Conservation (phyloP, 2,888 invertebrate genomes). For the Catocala sponsa region DNA sequence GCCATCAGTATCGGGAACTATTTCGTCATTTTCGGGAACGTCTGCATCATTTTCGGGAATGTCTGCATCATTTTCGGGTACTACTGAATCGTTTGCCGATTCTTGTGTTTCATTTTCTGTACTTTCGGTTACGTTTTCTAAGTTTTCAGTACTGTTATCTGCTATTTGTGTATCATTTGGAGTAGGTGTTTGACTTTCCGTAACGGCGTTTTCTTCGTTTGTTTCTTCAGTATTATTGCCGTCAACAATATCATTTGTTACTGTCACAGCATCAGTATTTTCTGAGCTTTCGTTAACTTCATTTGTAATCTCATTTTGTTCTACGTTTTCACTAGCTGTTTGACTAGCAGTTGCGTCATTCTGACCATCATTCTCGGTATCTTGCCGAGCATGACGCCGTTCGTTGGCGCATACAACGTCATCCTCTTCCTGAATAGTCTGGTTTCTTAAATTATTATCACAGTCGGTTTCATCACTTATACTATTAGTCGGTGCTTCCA, state of each 20-base stretch:
- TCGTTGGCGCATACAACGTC: constrained; percentile 84
- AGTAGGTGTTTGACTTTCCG: constrained; percentile 8
- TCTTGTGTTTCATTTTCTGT: constrained; percentile 17
- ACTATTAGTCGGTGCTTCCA: constrained; percentile 63
- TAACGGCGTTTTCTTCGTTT: constrained; percentile 20
- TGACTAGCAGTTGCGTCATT: constrained; percentile 71
- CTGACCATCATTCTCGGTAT: constrained; percentile 58
- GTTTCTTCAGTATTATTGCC: constrained; percentile 12
- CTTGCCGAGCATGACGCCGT: constrained; percentile 30
- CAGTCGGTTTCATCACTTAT: constrained; percentile 82
- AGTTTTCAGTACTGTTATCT: constrained; percentile 29
- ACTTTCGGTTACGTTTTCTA: constrained; percentile 5
- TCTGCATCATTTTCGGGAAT: constrained; percentile 5
- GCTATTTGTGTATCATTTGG: constrained; percentile 19
- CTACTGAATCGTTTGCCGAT: constrained; percentile 37
- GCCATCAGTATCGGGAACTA: constrained; percentile 40
- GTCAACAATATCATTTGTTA: constrained; percentile 6
- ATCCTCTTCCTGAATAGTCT: constrained; percentile 74
- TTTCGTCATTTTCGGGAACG: constrained; percentile 4
- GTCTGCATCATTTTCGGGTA: constrained; percentile 4
- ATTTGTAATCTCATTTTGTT: constrained; percentile 34
- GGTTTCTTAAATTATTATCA: constrained; percentile 84
- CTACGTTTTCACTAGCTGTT: constrained; percentile 27
- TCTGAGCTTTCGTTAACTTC: constrained; percentile 21
- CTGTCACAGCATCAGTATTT: constrained; percentile 18